A percentile compares a stretch with the other conserved stretches of the same genome.
Evolutionary conservation across 2,888 invertebrate species (phyloP).

Genomic region (Ophioninae sp.): DNA sequence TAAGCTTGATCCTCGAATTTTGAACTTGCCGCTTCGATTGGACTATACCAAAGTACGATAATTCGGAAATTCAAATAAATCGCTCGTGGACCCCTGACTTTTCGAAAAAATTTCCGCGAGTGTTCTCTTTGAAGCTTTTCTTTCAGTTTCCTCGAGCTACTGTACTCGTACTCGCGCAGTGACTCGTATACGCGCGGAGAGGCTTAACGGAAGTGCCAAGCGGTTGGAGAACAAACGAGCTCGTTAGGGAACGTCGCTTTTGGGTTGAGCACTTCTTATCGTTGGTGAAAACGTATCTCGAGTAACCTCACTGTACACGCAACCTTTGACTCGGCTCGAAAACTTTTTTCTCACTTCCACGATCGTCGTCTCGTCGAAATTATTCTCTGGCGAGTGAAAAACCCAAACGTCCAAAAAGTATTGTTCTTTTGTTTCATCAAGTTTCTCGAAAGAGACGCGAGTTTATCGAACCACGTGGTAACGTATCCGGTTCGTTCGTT

Average conservation of each 20-base stretch:
- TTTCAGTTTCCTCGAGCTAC: neutral
- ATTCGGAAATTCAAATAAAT: neutral
- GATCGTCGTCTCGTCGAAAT: neutral
- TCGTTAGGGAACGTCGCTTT: constrained; percentile 51
- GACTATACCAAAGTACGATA: neutral
- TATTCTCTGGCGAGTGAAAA: neutral
- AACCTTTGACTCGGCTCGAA: neutral
- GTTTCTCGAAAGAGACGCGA: too few species aligned
- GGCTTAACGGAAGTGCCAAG: neutral
- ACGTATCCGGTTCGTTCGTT: neutral
- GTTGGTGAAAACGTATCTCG: constrained; percentile 20
- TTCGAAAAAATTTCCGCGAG: constrained; percentile 14
- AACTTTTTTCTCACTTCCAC: neutral
- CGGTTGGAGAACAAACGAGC: constrained; percentile 43
- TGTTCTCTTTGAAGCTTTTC: constrained; percentile 45
- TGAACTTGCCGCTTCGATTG: constrained; percentile 12
- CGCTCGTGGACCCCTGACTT: neutral
- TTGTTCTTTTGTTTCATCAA: too few species aligned
- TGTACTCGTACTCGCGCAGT: constrained; percentile 36
- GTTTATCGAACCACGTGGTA: constrained; percentile 52
- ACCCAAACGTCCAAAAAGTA: neutral
- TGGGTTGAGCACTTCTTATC: constrained; percentile 42
- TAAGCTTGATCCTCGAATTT: constrained; percentile 14
- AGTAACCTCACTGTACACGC: neutral
- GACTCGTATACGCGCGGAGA: neutral